phyloP scores from a whole-genome alignment of 2,113 vertebrate genomes.

The Oreochromis tanganicae region DNA sequence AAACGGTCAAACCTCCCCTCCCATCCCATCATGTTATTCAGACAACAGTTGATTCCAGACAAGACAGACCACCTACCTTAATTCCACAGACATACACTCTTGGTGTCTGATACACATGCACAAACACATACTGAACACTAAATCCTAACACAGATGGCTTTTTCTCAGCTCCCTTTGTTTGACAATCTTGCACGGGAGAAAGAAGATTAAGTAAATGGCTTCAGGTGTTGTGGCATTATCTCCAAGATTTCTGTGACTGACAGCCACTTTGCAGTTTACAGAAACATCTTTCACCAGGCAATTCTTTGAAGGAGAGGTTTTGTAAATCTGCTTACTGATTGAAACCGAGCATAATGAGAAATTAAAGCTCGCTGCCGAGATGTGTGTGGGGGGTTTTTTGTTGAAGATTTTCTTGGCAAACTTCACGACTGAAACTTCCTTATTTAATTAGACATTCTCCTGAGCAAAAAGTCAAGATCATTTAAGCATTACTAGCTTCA shows the following conservation, averaged over 20 bases:
- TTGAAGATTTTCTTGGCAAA: background rate
- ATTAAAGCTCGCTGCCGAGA: background rate
- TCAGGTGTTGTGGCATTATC: constrained; percentile 63
- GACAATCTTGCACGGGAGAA: constrained; percentile 82
- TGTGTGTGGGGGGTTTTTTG: background rate
- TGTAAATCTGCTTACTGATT: background rate
- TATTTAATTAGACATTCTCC: background rate
- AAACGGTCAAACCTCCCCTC: background rate
- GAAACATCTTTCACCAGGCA: constrained; percentile 12
- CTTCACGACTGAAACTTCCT: background rate
- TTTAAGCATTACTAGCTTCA: background rate
- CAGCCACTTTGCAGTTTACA: constrained; percentile 6
- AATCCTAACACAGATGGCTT: background rate
- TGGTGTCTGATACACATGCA: constrained; percentile 20
- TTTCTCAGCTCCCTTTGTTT: constrained; percentile 70
- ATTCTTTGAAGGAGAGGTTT: background rate
- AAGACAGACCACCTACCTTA: constrained; percentile 32
- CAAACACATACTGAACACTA: constrained; percentile 30
- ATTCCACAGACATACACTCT: constrained; percentile 3
- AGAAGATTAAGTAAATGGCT: constrained; percentile 87
- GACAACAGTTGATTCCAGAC: background rate
- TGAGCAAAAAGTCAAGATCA: background rate
- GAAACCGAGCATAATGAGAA: background rate
- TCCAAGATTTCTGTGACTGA: constrained; percentile 19
- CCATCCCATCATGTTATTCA: background rate